Percentiles rank a stretch among this genome's conserved stretches.
phyloP scores from a whole-genome alignment of 2,888 invertebrate genomes.

The Acronicta alni region DNA sequence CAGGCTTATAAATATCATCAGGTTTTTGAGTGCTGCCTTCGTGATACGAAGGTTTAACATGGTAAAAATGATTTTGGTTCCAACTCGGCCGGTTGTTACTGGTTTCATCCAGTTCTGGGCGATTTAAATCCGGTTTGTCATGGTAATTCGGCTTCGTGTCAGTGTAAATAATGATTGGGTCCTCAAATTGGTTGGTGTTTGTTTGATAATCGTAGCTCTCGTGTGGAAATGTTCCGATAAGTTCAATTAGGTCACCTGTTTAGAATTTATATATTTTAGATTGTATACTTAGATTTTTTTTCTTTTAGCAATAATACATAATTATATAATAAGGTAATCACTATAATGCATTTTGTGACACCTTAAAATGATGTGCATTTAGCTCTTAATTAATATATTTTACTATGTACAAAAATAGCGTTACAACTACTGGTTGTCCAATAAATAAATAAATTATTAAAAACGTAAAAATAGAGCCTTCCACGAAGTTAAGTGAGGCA shows the following conservation, averaged over 20 bases:
- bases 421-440: no score
- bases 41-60: constrained; percentile 86
- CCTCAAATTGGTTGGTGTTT: constrained; percentile 84
- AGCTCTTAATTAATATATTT: no score
- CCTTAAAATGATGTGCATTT: no score
- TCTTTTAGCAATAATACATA: no score
- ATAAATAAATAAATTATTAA: no score
- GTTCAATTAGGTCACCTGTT: constrained; percentile 87
- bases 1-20: constrained; percentile 72
- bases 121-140: constrained; percentile 59
- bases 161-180: constrained; percentile 86
- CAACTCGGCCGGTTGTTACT: constrained; percentile 62
- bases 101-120: constrained; percentile 67
- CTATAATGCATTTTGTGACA: no score
- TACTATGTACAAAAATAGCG: no score
- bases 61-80: constrained; percentile 79
- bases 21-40: constrained; percentile 78
- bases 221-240: constrained; percentile 86
- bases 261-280: constrained; percentile 60
- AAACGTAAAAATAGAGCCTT: no score
- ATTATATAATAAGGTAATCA: no score
- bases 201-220: constrained; percentile 82
- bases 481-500: no score
- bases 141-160: constrained; percentile 77
- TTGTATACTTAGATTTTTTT: constrained; percentile 3